phyloP scores from a whole-genome alignment of 2,113 vertebrate species.

The Euleptes europaea region DNA sequence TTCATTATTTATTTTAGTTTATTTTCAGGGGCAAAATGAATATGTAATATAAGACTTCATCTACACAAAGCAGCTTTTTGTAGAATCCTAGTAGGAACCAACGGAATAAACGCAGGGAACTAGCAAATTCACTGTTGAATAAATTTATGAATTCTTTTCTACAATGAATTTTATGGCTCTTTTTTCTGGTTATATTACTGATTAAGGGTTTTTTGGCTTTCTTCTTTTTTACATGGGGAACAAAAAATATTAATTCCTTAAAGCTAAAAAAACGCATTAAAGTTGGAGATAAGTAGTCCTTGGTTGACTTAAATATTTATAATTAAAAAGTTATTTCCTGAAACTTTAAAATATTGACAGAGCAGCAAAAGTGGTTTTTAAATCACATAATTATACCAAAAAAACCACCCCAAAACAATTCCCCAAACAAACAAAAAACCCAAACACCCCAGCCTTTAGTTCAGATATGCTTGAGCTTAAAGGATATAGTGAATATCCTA shows the following conservation, averaged over 20 bases:
- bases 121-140: neutral
- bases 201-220: neutral
- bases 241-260: neutral
- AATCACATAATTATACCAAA: too few species aligned
- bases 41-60: constrained; percentile 60
- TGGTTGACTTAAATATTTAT: neutral
- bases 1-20: constrained; percentile 44
- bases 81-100: neutral
- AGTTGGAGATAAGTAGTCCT: neutral
- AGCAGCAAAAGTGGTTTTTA: neutral
- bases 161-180: neutral
- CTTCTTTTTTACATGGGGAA: neutral
- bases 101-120: constrained; percentile 37
- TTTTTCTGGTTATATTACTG: neutral
- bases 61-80: constrained; percentile 30
- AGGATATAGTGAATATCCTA: too few species aligned
- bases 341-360: neutral
- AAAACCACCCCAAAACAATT: too few species aligned
- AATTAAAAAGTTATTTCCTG: neutral
- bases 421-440: neutral
- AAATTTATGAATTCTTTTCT: neutral
- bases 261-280: neutral
- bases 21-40: constrained; percentile 55
- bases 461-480: neutral
- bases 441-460: neutral